These are phyloP conservation scores for Onychostoma macrolepis DNA, from an alignment of 2,113 vertebrate species.

Conservation along the genomic window DNA sequence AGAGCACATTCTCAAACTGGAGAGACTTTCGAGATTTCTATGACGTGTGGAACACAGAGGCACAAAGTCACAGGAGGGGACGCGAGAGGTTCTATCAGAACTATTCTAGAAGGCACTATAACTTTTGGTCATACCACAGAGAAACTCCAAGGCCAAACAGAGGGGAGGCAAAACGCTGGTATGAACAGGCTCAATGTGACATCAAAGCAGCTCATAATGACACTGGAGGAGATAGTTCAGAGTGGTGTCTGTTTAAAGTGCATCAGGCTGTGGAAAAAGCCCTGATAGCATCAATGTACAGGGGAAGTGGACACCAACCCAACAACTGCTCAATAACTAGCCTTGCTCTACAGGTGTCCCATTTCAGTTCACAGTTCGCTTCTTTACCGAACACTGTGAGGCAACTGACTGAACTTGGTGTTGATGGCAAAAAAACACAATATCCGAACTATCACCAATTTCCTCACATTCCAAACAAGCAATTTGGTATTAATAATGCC, in stretches of 20 bases:
- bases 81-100: slow-evolving; percentile 61
- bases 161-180: slow-evolving; percentile 78
- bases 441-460: slow-evolving; percentile 72
- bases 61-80: slow-evolving; percentile 64
- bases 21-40: slow-evolving; percentile 64
- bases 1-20: not conserved
- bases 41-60: slow-evolving; percentile 74
- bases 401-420: slow-evolving; percentile 59
- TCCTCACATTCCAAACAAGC: slow-evolving; percentile 75
- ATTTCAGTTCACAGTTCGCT: slow-evolving; percentile 60
- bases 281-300: slow-evolving; percentile 73
- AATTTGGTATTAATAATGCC: slow-evolving; percentile 71
- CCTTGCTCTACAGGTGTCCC: slow-evolving; percentile 65
- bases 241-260: slow-evolving; percentile 82
- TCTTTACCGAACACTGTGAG: slow-evolving; percentile 63
- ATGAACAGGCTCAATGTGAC: slow-evolving; percentile 78
- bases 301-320: slow-evolving; percentile 57
- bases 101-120: slow-evolving; percentile 53
- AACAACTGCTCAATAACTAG: slow-evolving; percentile 57
- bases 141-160: slow-evolving; percentile 62
- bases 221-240: slow-evolving; percentile 61
- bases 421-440: slow-evolving; percentile 77
- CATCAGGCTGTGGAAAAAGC: slow-evolving; percentile 81
- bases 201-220: slow-evolving; percentile 71
- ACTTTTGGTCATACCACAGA: slow-evolving; percentile 71